Conservation (phyloP, 2,113 vertebrate species). For the Nerophis ophidion region DNA sequence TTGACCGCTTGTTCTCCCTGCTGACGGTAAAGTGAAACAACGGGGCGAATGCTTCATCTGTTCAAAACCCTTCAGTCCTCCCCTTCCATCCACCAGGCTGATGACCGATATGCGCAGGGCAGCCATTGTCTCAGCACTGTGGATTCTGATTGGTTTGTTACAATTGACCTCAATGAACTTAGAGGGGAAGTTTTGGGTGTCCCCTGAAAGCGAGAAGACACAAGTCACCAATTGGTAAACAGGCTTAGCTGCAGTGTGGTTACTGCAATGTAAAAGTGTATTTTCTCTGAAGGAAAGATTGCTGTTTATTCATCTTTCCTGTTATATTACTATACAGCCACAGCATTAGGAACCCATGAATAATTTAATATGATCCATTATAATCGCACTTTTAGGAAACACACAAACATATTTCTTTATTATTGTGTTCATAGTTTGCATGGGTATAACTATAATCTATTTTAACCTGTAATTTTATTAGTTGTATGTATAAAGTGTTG, state of each 20-base stretch:
- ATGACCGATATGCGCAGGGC: slow-evolving; percentile 68
- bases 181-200: slow-evolving; percentile 27
- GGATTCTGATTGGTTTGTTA: slow-evolving; percentile 94
- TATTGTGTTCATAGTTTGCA: too few species aligned
- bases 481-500: too few species aligned
- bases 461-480: too few species aligned
- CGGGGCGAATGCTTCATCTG: slow-evolving; percentile 74
- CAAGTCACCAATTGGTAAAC: neutral
- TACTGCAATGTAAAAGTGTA: neutral
- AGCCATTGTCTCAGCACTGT: slow-evolving; percentile 60
- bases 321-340: neutral
- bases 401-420: too few species aligned
- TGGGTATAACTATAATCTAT: too few species aligned
- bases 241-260: neutral
- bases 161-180: slow-evolving; percentile 29
- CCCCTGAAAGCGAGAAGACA: slow-evolving; percentile 1
- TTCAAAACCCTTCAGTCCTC: slow-evolving; percentile 56
- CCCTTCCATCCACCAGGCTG: slow-evolving; percentile 71
- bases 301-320: neutral
- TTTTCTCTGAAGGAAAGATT: too few species aligned
- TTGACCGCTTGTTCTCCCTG: slow-evolving; percentile 98
- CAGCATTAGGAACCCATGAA: neutral
- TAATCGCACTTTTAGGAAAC: too few species aligned
- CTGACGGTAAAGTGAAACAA: slow-evolving; percentile 97
- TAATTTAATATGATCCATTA: neutral